These are phyloP conservation scores for Glandiceps talaboti DNA, from an alignment of 53 echinoderm and acorn worm species.

Conservation along the genomic window DNA sequence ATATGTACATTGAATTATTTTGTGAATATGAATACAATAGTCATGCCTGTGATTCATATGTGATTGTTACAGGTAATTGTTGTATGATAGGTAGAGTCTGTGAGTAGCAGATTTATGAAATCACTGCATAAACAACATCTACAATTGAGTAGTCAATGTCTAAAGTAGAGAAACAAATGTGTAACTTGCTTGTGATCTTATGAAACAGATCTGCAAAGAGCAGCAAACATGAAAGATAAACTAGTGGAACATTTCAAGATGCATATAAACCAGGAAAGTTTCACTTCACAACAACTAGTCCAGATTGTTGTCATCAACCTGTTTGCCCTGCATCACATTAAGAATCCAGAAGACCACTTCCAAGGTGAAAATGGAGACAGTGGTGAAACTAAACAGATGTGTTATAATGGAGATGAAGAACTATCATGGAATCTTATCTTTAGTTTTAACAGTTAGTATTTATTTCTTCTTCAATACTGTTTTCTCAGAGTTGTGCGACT, in stretches of 20 bases:
- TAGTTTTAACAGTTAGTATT: conserved; percentile 60
- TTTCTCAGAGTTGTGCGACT: too few species aligned
- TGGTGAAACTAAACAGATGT: conserved; percentile 24
- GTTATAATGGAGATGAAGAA: conserved; percentile 49
- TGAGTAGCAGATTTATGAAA: too few species aligned
- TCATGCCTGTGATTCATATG: too few species aligned
- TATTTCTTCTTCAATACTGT: too few species aligned
- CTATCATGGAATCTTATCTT: conserved; percentile 80
- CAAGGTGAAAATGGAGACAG: conserved; percentile 5
- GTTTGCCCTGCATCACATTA: conserved; percentile 67
- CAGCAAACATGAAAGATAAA: conserved; percentile 86
- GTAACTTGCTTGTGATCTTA: too few species aligned
- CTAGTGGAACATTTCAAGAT: conserved; percentile 93
- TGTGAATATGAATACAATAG: too few species aligned
- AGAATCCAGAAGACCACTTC: conserved; percentile 15
- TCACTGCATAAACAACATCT: too few species aligned
- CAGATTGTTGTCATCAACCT: conserved; percentile 94
- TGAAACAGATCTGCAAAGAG: conserved; percentile 75
- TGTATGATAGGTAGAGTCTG: too few species aligned
- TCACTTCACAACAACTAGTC: conserved; percentile 84
- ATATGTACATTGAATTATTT: too few species aligned
- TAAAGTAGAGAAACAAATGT: too few species aligned
- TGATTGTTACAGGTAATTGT: too few species aligned
- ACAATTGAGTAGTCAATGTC: too few species aligned
- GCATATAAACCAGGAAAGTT: conserved; percentile 83